Base-by-base conservation (phyloP, 2,888 invertebrate genomes). In the Patella caerulea region DNA sequence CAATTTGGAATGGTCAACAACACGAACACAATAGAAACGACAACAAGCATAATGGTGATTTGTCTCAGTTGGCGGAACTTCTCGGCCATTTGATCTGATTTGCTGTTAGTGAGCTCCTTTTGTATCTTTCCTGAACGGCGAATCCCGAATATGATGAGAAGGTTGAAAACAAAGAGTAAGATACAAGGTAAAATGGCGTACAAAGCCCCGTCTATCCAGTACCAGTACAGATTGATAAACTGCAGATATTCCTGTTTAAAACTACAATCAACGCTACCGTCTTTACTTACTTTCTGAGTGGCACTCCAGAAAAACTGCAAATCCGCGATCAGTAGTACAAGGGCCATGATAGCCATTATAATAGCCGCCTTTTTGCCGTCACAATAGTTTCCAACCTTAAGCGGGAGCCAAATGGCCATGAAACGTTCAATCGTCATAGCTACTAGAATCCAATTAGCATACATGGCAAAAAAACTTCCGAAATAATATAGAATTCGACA, bases 361-460 rank as follows among this genome's bases (percentile, higher is more conserved):
- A 80, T 73, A 9, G 79, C 72, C 0, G 86, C 84, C 17, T 82
- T 82, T n/a, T 76, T 75, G 53, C 81, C 81, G 2, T 87, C 85
- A 76, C 86, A 87, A 24, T 65, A 65, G 12, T 24, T 65, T 19
- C 65, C 65, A 1, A 89, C 87, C 73, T 84, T 82, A 12, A 88
- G 82, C 0, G 90, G 90, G 59, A 87, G 86, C 84, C 85, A 86
- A n/a, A 90, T 87, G 19, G 89, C 90, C 14, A 88, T 78, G 74
- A 88, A 86, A 0, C 90, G 83, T 77, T 90, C 90, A 4, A 85
- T 75, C 14, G 88, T 88, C 86, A 90, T 87, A 15, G 84, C 82
- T 9, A 89, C 90, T 12, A 90, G 79, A 15, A 88, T 81, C 90
- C 90, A 90, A 79, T 88, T 88, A 24, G 88, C 83, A 74, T 84